Evolutionary conservation across 2,888 invertebrate genomes (phyloP), one percentile per base, ranked within the genome.

Genomic region (Zelleria hepariella): DNA sequence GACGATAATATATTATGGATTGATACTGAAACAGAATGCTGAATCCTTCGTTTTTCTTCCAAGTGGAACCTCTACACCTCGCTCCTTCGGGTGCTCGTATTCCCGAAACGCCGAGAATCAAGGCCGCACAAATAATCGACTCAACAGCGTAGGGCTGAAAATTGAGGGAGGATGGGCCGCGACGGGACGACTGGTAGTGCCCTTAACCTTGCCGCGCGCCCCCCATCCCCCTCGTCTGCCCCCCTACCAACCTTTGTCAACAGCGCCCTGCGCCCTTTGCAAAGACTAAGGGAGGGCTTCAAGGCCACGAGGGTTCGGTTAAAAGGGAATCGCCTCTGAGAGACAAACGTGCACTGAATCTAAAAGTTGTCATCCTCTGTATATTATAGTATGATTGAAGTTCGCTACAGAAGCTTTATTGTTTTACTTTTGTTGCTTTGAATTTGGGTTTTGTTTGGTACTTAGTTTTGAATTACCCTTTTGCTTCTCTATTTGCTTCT

Each of bases 121-220:
- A 42, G 32, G 15, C 15, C 32, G 32, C 32, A 42, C 32, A 42
- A 42, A 42, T 42, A 42, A 49, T 5, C 49, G 3, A 49, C 49
- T 5, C 20, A n/a, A n/a, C n/a, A n/a, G n/a, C 48, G 25, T 15
- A 8, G 32, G 27, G 32, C 55, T 20, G 55, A 55, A 27, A 42
- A 55, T 55, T 10, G 7, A 25, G 15, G 20, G 21, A 18, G 20
- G 20, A 8, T 24, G 55, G 18, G 32, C 8, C 55, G 32, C 18
- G 20, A 32, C 55, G n/a, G 32, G 21, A 21, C 18, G 20, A 32
- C 55, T n/a, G 32, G 21, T 32, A 3, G 55, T 55, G 55, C 32
- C 55, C 55, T 55, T 55, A 26, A 55, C 55, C 55, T 55, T 55
- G 55, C 21, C 53, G 10, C 53, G 5, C 10, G 5, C 54, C 53